phyloP scores from a whole-genome alignment of 2,888 invertebrate genomes.

The Parnassius orleans region DNA sequence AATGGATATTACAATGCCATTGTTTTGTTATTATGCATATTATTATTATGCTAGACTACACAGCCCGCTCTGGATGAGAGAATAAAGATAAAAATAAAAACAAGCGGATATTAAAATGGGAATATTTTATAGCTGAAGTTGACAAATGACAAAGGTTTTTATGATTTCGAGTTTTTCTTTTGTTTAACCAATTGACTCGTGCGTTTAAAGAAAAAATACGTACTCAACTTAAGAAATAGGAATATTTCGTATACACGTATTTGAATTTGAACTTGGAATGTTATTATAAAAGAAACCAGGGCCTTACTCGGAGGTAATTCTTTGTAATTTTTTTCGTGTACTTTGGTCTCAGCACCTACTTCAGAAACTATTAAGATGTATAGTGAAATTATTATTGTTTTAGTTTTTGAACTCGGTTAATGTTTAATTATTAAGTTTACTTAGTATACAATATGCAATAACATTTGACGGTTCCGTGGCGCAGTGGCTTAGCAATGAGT shows the following conservation, averaged over 20 bases:
- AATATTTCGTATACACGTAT: no score
- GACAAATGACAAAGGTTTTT: slow-evolving; percentile 15
- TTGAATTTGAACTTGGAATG: not conserved
- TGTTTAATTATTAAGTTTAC: not conserved
- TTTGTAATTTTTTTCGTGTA: no score
- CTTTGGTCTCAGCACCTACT: no score
- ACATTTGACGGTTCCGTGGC: no score
- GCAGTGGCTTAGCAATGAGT: no score
- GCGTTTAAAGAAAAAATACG: no score
- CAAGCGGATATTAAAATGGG: slow-evolving; percentile 10
- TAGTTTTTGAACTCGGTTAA: not conserved
- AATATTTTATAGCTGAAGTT: slow-evolving; percentile 19
- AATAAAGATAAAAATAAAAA: slow-evolving; percentile 11
- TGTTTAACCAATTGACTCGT: not conserved
- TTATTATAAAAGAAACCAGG: not conserved
- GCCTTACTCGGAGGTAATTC: no score
- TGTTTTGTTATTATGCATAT: slow-evolving; percentile 14
- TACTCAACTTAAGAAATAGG: no score
- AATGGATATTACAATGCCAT: slow-evolving; percentile 13
- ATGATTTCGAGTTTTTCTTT: not conserved
- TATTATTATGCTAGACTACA: slow-evolving; percentile 15
- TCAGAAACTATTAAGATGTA: no score
- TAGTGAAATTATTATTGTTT: not conserved
- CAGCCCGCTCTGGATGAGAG: slow-evolving; percentile 8
- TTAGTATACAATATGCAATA: not conserved